Evolutionary conservation across 2,797 vertebrate genomes (phyloP).

Genomic region (Spinibarbus caldwelli): DNA sequence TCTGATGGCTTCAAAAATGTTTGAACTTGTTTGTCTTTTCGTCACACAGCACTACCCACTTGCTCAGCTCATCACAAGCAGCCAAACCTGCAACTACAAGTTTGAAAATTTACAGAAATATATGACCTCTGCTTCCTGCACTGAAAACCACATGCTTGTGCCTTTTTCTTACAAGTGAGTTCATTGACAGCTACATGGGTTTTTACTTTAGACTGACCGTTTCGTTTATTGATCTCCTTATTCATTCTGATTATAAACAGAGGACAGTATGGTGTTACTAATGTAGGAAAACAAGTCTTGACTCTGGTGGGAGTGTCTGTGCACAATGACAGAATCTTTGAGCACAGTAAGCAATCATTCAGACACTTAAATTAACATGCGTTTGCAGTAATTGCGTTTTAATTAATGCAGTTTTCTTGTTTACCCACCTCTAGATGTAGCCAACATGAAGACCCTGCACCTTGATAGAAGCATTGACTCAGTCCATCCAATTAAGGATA

Average conservation of each 20-base stretch:
- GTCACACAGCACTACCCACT: constrained; percentile 80
- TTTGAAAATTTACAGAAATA: constrained; percentile 88
- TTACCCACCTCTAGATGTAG: constrained; percentile 71
- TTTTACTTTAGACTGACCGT: neutral
- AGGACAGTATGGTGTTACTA: constrained; percentile 81
- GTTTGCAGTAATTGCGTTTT: neutral
- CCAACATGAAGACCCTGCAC: constrained; percentile 76
- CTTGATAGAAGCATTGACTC: constrained; percentile 81
- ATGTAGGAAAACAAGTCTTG: constrained; percentile 85
- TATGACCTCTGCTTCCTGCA: constrained; percentile 85
- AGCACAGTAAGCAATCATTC: constrained; percentile 75
- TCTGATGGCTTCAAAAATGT: neutral
- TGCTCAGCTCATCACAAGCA: constrained; percentile 85
- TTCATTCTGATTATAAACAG: constrained; percentile 68
- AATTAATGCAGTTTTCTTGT: neutral
- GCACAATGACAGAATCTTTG: constrained; percentile 87
- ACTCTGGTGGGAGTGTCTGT: constrained; percentile 80
- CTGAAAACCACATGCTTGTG: constrained; percentile 88
- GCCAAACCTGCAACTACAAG: constrained; percentile 89
- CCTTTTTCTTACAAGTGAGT: constrained; percentile 89
- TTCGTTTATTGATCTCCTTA: neutral
- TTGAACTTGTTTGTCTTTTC: constrained; percentile 8
- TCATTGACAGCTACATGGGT: neutral
- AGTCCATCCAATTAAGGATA: constrained; percentile 72
- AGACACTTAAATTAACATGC: neutral